phyloP scores from a whole-genome alignment of 2,888 invertebrate genomes.

The Yponomeuta evonymella region DNA sequence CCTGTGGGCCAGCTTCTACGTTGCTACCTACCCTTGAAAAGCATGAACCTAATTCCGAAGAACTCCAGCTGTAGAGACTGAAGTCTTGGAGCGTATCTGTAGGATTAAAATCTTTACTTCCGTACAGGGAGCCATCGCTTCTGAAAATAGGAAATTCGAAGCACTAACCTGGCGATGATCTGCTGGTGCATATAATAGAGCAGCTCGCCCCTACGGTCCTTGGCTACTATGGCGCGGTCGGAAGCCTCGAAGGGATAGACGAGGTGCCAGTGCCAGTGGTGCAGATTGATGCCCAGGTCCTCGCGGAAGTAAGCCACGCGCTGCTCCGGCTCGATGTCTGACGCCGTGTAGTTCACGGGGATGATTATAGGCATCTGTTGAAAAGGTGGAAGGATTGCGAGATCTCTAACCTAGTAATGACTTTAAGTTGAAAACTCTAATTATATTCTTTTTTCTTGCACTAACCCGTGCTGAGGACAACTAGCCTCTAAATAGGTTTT shows the following conservation, averaged over 20 bases:
- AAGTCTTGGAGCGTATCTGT: too few species aligned
- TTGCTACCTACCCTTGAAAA: too few species aligned
- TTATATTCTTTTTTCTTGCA: too few species aligned
- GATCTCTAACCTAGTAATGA: too few species aligned
- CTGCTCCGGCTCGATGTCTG: conserved; percentile 85
- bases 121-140: too few species aligned
- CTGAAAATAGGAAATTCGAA: not conserved
- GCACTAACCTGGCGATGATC: conserved; percentile 76
- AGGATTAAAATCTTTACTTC: too few species aligned
- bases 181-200: conserved; percentile 90
- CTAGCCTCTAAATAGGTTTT: too few species aligned
- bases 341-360: conserved; percentile 85
- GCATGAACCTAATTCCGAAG: too few species aligned
- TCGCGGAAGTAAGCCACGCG: conserved; percentile 89
- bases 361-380: conserved; percentile 80
- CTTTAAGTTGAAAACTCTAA: too few species aligned
- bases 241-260: conserved; percentile 87
- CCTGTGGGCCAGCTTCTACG: too few species aligned
- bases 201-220: conserved; percentile 85
- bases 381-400: not conserved
- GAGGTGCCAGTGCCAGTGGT: conserved; percentile 95
- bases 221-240: conserved; percentile 75
- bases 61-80: too few species aligned
- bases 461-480: too few species aligned
- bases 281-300: conserved; percentile 89